Evolutionary conservation across 2,888 invertebrate genomes (phyloP).

Genomic region (Sinodicranocentrus sp.): DNA sequence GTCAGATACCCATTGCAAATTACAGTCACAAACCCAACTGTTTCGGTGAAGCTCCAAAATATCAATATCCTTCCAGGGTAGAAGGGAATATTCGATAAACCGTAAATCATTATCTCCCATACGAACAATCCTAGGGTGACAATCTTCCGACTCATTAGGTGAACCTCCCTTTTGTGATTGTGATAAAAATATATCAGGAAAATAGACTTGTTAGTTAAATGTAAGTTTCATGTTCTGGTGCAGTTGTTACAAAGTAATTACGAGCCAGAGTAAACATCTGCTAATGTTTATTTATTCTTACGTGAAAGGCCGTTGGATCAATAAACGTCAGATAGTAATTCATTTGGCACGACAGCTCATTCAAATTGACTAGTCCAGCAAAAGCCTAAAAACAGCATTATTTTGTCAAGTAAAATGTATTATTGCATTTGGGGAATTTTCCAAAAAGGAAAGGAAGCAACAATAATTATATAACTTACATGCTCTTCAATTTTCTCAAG

Average conservation of each 20-base stretch:
- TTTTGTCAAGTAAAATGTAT: background rate
- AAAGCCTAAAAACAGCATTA: conserved; percentile 68
- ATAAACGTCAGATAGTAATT: conserved; percentile 68
- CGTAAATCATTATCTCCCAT: conserved; percentile 71
- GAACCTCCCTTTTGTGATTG: conserved; percentile 29
- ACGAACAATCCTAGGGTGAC: conserved; percentile 68
- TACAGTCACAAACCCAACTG: conserved; percentile 74
- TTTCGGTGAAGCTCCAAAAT: conserved; percentile 68
- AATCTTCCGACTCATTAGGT: conserved; percentile 27
- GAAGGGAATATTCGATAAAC: conserved; percentile 67
- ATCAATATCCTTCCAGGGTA: conserved; percentile 72
- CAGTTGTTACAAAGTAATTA: background rate
- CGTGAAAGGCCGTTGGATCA: conserved; percentile 69
- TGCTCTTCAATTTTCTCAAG: conserved; percentile 66
- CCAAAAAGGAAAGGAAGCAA: background rate
- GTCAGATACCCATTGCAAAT: conserved; percentile 73
- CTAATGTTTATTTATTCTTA: conserved; percentile 8
- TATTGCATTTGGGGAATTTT: too few species aligned
- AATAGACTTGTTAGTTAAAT: background rate
- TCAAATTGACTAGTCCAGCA: conserved; percentile 65
- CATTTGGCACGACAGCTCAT: conserved; percentile 67
- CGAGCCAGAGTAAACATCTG: background rate
- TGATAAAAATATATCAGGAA: background rate
- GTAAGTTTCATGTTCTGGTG: background rate
- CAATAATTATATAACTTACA: conserved; percentile 56